phyloP scores from a whole-genome alignment of 2,888 invertebrate genomes.

The Eristalis arbustorum region DNA sequence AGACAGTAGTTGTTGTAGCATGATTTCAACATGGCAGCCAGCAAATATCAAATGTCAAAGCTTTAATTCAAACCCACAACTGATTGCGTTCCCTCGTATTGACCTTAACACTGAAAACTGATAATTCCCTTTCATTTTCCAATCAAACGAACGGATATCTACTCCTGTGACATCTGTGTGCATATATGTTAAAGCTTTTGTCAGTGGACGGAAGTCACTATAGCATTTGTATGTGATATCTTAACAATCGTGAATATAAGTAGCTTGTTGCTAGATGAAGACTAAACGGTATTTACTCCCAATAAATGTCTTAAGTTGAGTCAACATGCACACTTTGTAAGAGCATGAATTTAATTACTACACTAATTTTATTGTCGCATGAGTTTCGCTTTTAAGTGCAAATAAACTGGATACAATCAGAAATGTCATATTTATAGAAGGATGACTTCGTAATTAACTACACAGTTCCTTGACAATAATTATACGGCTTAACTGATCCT shows the following conservation, averaged over 20 bases:
- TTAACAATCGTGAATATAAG: not conserved
- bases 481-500: constrained; percentile 13
- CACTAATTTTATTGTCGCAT: constrained; percentile 17
- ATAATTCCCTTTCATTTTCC: not conserved
- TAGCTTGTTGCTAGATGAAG: not conserved
- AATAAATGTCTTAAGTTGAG: constrained; percentile 4
- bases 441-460: constrained; percentile 41
- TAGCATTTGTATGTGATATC: not conserved
- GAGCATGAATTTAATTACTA: constrained; percentile 38
- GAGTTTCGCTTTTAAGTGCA: not conserved
- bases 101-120: not conserved
- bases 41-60: not conserved
- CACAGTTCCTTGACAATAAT: constrained; percentile 32
- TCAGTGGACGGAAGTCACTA: too few species aligned
- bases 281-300: not conserved
- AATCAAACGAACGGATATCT: not conserved
- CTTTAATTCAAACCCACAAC: not conserved
- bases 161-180: not conserved
- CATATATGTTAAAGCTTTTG: not conserved
- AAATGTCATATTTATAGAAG: constrained; percentile 37
- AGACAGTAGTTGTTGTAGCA: not conserved
- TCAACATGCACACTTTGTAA: constrained; percentile 22
- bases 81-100: not conserved
- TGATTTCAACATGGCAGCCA: not conserved
- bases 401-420: constrained; percentile 13